Base-by-base conservation (phyloP, 1,140 invertebrate species). In the Apis laboriosa region DNA sequence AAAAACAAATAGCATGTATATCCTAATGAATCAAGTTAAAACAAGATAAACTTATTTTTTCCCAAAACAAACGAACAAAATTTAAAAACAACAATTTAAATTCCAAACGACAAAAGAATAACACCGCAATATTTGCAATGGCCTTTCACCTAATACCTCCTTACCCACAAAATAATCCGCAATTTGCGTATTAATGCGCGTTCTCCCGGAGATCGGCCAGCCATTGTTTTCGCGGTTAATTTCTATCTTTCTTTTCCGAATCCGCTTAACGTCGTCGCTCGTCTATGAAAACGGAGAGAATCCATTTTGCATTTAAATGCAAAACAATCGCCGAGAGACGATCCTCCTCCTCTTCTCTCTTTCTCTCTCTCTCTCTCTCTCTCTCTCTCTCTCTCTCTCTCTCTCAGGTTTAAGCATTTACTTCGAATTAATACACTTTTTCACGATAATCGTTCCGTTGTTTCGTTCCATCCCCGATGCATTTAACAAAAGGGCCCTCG, bases 231-330 rank as follows among this genome's bases (percentile, higher is more conserved):
- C 21, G 21, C 28, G 49, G 21, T 73, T 73, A 73, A 73, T 73
- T 73, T 73, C 71, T 58, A 73, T 61, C 19, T 61, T 53, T 60
- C 56, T 24, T 60, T 7, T 21, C 9, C 73, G 21, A 75, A 75
- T 61, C 21, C 21, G 56, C 1, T 60, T 24, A 60, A 24, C n/a
- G 13, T 34, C 58, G 13, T 34, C 58, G 13, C 9, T 72, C 70
- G 17, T 11, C 56, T 19, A 24, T 49, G 73, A 49, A 19, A 75
- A 75, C 56, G 56, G 19, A 24, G 15, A 7, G 34, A 43, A 43
- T 43, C 73, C 1, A 15, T 43, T 43, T 43, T 1, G 21, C 43
- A 61, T 75, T 60, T 49, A 49, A 24, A 75, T 49, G 73, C 73
- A 61, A 75, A 74, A 58, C 34, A 49, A 74, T 3, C 12, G n/a